Conservation (phyloP, 2,888 invertebrate genomes). For the Ochropleura plecta region DNA sequence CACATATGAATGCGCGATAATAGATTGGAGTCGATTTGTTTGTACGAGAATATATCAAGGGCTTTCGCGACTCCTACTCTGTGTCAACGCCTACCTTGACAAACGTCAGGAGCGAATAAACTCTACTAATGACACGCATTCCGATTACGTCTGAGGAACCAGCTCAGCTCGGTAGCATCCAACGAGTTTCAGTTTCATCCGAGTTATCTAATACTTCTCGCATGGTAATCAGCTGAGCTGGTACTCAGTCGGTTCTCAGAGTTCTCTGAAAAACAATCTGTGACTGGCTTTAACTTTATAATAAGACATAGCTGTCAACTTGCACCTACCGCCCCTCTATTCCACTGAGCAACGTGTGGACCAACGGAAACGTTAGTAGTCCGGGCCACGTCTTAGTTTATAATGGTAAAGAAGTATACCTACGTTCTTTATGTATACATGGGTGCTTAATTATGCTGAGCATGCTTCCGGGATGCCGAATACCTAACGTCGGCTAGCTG, state of each 20-base stretch:
- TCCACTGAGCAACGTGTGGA: background rate
- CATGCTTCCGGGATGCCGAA: background rate
- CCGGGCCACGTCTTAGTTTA: background rate
- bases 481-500: background rate
- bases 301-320: background rate
- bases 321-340: background rate
- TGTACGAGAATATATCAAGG: background rate
- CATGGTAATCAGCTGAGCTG: background rate
- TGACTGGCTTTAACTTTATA: background rate
- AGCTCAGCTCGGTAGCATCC: too few relatives aligned
- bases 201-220: background rate
- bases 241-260: too few relatives aligned
- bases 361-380: background rate
- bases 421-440: background rate
- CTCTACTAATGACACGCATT: background rate
- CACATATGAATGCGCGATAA: background rate
- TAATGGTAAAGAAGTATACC: background rate
- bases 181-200: too few relatives aligned
- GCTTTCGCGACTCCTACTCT: background rate
- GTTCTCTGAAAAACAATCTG: background rate
- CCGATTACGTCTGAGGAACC: too few relatives aligned
- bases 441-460: background rate
- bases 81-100: conserved; percentile 9
- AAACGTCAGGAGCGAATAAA: background rate
- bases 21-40: background rate